Conservation (phyloP, 2,888 invertebrate genomes). For the Epistrophella euchroma region DNA sequence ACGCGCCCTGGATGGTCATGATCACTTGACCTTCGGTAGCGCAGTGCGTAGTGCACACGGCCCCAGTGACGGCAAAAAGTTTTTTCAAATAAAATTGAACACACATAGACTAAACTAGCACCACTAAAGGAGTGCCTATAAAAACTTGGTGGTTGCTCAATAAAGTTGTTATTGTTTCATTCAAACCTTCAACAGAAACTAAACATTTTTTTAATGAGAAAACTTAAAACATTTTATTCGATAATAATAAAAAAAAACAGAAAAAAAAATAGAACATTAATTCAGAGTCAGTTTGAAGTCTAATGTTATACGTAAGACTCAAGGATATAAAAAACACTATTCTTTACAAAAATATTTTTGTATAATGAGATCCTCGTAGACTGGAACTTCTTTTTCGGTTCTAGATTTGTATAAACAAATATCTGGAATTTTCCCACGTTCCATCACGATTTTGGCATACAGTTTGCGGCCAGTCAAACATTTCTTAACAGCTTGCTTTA, state of each 20-base stretch:
- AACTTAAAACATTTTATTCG: slow-evolving; percentile 51
- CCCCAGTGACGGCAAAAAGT: too few relatives aligned
- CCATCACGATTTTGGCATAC: slow-evolving; percentile 78
- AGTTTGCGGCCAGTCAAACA: slow-evolving; percentile 75
- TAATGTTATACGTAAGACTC: neutral
- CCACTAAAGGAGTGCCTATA: too few relatives aligned
- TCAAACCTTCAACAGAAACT: neutral
- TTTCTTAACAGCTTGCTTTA: slow-evolving; percentile 78
- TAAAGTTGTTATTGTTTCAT: too few relatives aligned
- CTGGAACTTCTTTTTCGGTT: slow-evolving; percentile 28
- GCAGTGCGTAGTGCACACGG: too few relatives aligned
- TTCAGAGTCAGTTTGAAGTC: neutral
- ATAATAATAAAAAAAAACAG: slow-evolving; percentile 12
- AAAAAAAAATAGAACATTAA: slow-evolving; percentile 25
- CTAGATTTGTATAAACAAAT: slow-evolving; percentile 50
- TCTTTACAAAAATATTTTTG: slow-evolving; percentile 52
- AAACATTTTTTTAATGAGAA: slow-evolving; percentile 15
- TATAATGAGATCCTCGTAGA: slow-evolving; percentile 57
- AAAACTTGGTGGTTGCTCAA: too few relatives aligned
- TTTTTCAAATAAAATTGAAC: too few relatives aligned
- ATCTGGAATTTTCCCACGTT: slow-evolving; percentile 44
- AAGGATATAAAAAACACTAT: slow-evolving; percentile 5
- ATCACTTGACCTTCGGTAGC: too few relatives aligned
- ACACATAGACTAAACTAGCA: too few relatives aligned
- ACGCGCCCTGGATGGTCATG: too few relatives aligned